Conservation (phyloP, 2,797 vertebrate genomes). For the Phrynocephalus vlangalii region DNA sequence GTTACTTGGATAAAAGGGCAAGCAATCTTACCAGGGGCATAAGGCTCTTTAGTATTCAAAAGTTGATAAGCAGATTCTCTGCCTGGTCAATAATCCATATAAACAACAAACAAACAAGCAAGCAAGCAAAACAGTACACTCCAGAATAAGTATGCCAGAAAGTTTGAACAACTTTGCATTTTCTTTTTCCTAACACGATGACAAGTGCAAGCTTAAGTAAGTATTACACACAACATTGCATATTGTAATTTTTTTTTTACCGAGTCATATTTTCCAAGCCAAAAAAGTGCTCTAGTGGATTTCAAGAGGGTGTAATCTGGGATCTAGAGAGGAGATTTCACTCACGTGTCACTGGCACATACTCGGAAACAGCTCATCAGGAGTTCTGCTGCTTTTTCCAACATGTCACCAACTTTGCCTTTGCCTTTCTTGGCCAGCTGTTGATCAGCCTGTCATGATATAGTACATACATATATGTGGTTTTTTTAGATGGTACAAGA, state of each 20-base stretch:
- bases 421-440: constrained; percentile 93
- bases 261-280: not conserved
- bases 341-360: constrained; percentile 98
- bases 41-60: no score
- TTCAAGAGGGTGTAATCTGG: not conserved
- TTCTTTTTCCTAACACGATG: not conserved
- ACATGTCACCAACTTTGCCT: constrained; percentile 92
- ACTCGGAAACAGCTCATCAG: constrained; percentile 98
- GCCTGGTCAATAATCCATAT: not conserved
- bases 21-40: no score
- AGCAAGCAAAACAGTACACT: not conserved
- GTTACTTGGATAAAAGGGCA: no score
- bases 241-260: not conserved
- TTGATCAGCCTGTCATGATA: constrained; percentile 88
- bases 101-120: not conserved
- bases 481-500: no score
- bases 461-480: not conserved
- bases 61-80: not conserved
- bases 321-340: constrained; percentile 21
- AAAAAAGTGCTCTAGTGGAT: not conserved
- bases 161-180: not conserved
- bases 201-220: not conserved
- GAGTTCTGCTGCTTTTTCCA: constrained; percentile 95
- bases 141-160: not conserved
- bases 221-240: not conserved